Evolutionary conservation across 2,797 vertebrate species (phyloP).

Genomic region (Pogonophryne albipinna): DNA sequence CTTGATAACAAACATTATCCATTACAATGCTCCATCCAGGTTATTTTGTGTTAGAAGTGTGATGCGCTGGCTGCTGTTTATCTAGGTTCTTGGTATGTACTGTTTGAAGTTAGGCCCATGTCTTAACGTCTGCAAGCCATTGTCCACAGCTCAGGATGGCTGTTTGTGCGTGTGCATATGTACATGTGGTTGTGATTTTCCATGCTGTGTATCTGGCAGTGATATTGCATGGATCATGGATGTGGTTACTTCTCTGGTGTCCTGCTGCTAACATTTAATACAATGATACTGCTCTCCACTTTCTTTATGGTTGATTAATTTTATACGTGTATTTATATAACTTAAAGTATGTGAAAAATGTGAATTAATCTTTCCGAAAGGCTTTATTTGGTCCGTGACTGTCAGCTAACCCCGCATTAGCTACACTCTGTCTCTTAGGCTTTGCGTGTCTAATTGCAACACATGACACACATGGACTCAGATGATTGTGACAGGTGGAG

Average conservation of each 20-base stretch:
- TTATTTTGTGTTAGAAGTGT: neutral
- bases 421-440: neutral
- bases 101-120: constrained; percentile 54
- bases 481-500: neutral
- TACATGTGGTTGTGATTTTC: constrained; percentile 73
- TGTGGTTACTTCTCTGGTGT: constrained; percentile 74
- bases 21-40: neutral
- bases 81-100: constrained; percentile 8
- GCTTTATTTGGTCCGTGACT: neutral
- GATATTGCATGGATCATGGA: constrained; percentile 72
- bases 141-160: constrained; percentile 61
- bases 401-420: neutral
- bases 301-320: constrained; percentile 36
- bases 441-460: neutral
- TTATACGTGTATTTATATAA: constrained; percentile 29
- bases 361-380: constrained; percentile 5
- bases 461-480: neutral
- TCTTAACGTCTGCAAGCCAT: constrained; percentile 70
- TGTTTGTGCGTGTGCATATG: constrained; percentile 29
- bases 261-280: constrained; percentile 69
- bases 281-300: constrained; percentile 29
- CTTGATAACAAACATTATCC: neutral
- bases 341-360: neutral
- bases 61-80: constrained; percentile 21
- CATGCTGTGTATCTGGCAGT: constrained; percentile 61